phyloP scores from a whole-genome alignment of 2,888 invertebrate genomes.

The Lasioglossum villosulum region DNA sequence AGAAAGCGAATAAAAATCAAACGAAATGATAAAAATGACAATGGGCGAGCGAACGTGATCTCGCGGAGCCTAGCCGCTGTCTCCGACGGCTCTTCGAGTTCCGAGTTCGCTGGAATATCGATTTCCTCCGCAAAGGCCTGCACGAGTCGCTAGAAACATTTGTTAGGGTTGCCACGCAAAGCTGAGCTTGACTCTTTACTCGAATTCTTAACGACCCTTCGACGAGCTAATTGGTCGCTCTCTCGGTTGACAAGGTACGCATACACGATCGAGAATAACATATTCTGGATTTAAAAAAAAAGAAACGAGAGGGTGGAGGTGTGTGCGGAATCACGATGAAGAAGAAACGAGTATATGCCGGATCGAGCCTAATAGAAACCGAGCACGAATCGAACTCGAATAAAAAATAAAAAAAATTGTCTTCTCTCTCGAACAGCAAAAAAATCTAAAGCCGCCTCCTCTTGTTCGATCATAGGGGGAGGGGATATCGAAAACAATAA shows the following conservation, averaged over 20 bases:
- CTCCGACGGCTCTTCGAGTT: constrained; percentile 68
- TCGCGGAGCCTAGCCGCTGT: constrained; percentile 65
- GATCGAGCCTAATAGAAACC: background rate
- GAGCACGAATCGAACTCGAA: background rate
- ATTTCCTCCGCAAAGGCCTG: constrained; percentile 45
- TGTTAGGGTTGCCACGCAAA: constrained; percentile 56
- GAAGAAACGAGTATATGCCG: constrained; percentile 32
- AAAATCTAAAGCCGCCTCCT: constrained; percentile 10
- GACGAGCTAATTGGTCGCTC: constrained; percentile 39
- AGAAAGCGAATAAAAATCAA: background rate
- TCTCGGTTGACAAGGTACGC: constrained; percentile 38
- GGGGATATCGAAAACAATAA: background rate
- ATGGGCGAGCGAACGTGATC: constrained; percentile 43
- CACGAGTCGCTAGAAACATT: constrained; percentile 40
- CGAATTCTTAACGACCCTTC: constrained; percentile 44
- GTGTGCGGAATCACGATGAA: constrained; percentile 44
- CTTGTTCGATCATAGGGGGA: constrained; percentile 6
- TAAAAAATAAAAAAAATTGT: constrained; percentile 20
- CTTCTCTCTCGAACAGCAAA: constrained; percentile 6
- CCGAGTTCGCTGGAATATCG: constrained; percentile 50
- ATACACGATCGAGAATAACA: constrained; percentile 36
- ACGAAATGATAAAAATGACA: background rate
- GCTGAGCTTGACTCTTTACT: constrained; percentile 34
- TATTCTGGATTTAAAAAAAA: constrained; percentile 5
- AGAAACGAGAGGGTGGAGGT: constrained; percentile 38